Conservation (phyloP, 2,888 invertebrate genomes). For the Aphelenchoides bicaudatus region DNA sequence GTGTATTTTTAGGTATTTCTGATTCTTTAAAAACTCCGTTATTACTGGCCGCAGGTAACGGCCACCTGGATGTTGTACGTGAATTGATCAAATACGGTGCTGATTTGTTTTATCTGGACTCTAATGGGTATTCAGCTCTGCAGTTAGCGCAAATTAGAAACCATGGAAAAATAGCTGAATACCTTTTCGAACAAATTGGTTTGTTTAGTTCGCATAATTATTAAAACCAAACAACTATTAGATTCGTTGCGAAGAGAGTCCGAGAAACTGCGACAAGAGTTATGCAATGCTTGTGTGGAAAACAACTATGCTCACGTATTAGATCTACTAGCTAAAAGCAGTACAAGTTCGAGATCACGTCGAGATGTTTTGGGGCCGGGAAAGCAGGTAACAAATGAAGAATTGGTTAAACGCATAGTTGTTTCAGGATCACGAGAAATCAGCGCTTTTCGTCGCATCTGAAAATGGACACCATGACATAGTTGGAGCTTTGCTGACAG, state of each 20-base stretch:
- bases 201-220: conserved; percentile 6
- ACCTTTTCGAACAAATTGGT: conserved; percentile 28
- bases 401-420: too few relatives aligned
- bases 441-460: conserved; percentile 73
- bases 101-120: conserved; percentile 66
- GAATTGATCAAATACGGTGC: conserved; percentile 72
- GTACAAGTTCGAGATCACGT: conserved; percentile 12
- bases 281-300: conserved; percentile 66
- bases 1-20: conserved; percentile 19
- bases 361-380: conserved; percentile 75
- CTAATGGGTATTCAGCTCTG: conserved; percentile 71
- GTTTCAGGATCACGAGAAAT: too few relatives aligned
- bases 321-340: conserved; percentile 62
- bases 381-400: too few relatives aligned
- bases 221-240: conserved; percentile 5
- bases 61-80: conserved; percentile 72
- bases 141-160: conserved; percentile 72
- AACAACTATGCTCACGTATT: conserved; percentile 72
- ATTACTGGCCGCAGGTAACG: conserved; percentile 77
- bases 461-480: conserved; percentile 78
- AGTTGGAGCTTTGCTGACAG: conserved; percentile 74
- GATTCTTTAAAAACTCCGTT: conserved; percentile 70
- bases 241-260: conserved; percentile 18
- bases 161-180: conserved; percentile 63
- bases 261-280: conserved; percentile 27